phyloP scores from a whole-genome alignment of 92 coral and sea anemone genomes.

The Virgularia gustaviana region DNA sequence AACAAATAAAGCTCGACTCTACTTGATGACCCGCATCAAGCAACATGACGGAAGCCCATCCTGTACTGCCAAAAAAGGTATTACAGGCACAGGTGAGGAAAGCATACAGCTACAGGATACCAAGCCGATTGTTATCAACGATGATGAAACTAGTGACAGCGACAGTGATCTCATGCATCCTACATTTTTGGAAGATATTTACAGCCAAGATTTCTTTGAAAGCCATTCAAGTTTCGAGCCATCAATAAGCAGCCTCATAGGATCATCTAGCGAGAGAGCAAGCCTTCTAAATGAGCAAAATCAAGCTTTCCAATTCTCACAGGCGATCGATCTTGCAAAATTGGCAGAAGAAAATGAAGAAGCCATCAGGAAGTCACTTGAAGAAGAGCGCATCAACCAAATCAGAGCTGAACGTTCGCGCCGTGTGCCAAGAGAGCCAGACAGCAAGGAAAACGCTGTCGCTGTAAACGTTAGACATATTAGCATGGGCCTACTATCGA shows the following conservation, averaged over 20 bases:
- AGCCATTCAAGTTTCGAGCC: slow-evolving; percentile 9
- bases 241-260: slow-evolving; percentile 29
- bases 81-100: neutral
- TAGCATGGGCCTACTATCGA: slow-evolving; percentile 40
- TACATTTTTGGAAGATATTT: slow-evolving; percentile 4
- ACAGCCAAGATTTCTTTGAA: neutral
- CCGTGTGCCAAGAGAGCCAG: slow-evolving; percentile 49
- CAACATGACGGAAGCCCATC: no score
- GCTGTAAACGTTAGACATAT: slow-evolving; percentile 56
- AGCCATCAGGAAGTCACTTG: neutral
- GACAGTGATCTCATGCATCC: neutral
- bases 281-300: slow-evolving; percentile 4
- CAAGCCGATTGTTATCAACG: slow-evolving; percentile 26
- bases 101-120: slow-evolving; percentile 5
- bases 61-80: neutral
- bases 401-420: slow-evolving; percentile 47
- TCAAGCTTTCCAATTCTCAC: slow-evolving; percentile 23
- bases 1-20: slow-evolving; percentile 22
- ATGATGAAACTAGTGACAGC: slow-evolving; percentile 10
- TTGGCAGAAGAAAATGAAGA: slow-evolving; percentile 23
- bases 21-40: slow-evolving; percentile 14
- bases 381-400: slow-evolving; percentile 38
- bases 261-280: slow-evolving; percentile 40
- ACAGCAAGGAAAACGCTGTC: slow-evolving; percentile 23
- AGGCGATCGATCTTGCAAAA: slow-evolving; percentile 21